Evolutionary conservation across 2,797 vertebrate species (phyloP), one percentile per base, ranked within the genome.

Genomic region (Aselliscus stoliczkanus): DNA sequence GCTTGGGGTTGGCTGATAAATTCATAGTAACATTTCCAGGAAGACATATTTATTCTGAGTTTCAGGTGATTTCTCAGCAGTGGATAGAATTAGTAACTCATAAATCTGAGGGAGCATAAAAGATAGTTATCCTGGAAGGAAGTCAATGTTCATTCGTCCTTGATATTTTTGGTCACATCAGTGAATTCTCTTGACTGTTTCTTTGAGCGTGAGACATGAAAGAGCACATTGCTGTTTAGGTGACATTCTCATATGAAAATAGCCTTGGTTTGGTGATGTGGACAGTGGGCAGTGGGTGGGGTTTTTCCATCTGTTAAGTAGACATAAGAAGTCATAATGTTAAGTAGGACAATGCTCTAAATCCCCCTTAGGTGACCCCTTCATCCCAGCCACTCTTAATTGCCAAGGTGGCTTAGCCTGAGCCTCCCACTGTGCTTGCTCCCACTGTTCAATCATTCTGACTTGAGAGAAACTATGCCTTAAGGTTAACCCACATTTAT

Each of bases 221-320:
- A 37, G 47, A 85, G 5, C 4, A 31, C 7, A 7, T 2, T 29
- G 72, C n/a, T 73, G 7, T 93, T 79, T 83, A 97, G 75, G 94
- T 70, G 65, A 94, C 5, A 8, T 67, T 34, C 37, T 94, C 65
- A 34, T 56, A 58, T 9, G 13, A 12, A 76, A 75, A 42, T 12
- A 3, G 21, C 52, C 1, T 73, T 15, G 67, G 14, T 89, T 82
- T 56, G 85, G 70, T 0, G 1, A 54, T 1, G 1, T 31, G 25
- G 62, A 15, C 4, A 5, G 27, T 54, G 25, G 62, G 20, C 4
- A 5, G 27, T 54, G 44, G n/a, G 31, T 56, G 10, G 25, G 62
- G 9, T 88, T 88, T 79, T 58, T 96, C 84, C 14, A 83, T 52
- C 97, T 97, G 92, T 11, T 31, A 25, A 64, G 21, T 11, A 89